Conservation (phyloP, 2,113 vertebrate genomes). For the Alces alces region DNA sequence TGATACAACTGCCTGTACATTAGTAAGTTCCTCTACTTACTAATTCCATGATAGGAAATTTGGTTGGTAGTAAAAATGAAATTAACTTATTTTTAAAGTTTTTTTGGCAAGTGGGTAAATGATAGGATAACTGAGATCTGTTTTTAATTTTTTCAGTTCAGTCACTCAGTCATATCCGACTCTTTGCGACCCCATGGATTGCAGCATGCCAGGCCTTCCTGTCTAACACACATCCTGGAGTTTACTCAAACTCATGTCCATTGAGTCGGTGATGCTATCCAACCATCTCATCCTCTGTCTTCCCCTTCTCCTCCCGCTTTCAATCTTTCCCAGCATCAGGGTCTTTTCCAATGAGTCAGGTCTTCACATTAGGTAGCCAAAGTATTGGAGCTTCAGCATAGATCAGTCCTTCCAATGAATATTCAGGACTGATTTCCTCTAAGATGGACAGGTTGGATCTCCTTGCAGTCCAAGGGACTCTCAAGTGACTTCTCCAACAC, state of each 20-base stretch:
- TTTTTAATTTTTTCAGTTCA: neutral
- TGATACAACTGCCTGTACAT: neutral
- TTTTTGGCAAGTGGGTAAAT: neutral
- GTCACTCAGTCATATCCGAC: neutral
- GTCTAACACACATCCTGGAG: neutral
- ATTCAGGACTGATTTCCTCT: neutral
- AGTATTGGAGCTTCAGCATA: neutral
- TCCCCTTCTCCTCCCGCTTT: neutral
- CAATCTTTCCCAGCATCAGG: neutral
- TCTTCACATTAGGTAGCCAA: neutral
- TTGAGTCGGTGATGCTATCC: neutral
- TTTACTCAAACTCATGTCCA: neutral
- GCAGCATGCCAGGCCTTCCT: neutral
- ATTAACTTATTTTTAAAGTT: neutral
- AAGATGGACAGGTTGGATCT: neutral
- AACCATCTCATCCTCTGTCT: neutral
- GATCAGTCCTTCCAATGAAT: neutral
- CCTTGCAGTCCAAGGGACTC: neutral
- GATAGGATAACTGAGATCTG: neutral
- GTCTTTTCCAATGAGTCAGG: neutral
- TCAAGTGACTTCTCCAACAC: neutral
- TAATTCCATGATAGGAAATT: neutral
- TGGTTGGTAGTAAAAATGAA: neutral
- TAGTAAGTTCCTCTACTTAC: neutral
- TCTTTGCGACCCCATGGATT: neutral